phyloP scores from a whole-genome alignment of 1,140 invertebrate species.

The Dufourea novaeangliae region DNA sequence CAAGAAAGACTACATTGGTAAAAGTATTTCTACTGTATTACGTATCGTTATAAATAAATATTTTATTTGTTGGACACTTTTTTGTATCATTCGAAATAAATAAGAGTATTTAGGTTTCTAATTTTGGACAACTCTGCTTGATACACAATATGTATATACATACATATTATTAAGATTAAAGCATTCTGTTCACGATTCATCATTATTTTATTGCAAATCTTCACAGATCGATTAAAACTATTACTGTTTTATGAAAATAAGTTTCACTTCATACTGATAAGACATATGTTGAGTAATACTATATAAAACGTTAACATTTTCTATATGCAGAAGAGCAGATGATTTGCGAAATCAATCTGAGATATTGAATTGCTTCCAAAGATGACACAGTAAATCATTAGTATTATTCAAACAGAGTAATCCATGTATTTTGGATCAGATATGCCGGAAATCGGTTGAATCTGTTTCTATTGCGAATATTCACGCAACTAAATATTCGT shows the following conservation, averaged over 20 bases:
- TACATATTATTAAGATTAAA: too few species aligned
- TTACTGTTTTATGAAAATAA: too few species aligned
- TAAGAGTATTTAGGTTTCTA: background rate
- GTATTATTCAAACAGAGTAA: background rate
- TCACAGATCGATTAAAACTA: too few species aligned
- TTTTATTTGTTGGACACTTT: constrained; percentile 2
- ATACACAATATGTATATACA: too few species aligned
- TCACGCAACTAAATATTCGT: background rate
- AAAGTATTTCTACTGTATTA: too few species aligned
- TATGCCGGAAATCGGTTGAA: background rate
- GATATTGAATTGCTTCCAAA: constrained; percentile 6
- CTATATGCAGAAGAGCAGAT: background rate
- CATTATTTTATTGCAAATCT: too few species aligned
- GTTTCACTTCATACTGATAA: too few species aligned
- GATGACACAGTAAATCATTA: background rate
- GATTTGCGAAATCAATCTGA: background rate
- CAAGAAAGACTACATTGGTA: too few species aligned
- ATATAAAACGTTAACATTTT: background rate
- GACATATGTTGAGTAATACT: background rate
- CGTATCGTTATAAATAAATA: background rate
- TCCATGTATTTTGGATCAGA: background rate
- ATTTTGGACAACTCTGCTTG: too few species aligned
- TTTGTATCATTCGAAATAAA: too few species aligned
- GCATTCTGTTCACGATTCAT: too few species aligned
- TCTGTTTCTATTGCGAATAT: background rate